Conservation (phyloP, 1,140 invertebrate species). For the Yoshiicerus persimilis region DNA sequence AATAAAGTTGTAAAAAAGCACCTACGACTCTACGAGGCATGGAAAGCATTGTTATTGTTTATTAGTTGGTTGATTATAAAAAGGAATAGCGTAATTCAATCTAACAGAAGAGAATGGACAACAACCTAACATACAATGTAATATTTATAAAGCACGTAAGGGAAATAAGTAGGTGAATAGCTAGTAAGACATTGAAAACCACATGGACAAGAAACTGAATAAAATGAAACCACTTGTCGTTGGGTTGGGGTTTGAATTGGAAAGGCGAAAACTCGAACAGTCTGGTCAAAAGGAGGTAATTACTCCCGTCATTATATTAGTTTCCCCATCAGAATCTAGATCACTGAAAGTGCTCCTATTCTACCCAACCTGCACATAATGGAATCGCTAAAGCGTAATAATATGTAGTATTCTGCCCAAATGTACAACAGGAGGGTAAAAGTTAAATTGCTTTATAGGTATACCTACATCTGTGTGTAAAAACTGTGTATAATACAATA, state of each 20-base stretch:
- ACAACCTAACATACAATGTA: too few species aligned
- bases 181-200: not conserved
- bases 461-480: too few species aligned
- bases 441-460: too few species aligned
- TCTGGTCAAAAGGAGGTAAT: not conserved
- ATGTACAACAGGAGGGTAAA: too few species aligned
- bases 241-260: not conserved
- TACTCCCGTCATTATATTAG: not conserved
- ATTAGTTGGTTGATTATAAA: not conserved
- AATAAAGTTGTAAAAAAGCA: too few species aligned
- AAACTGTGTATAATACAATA: not conserved
- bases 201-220: not conserved
- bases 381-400: not conserved
- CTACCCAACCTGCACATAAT: not conserved
- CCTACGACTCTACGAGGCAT: too few species aligned
- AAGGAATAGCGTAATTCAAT: too few species aligned
- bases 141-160: not conserved
- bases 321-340: conserved; percentile 12
- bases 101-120: too few species aligned
- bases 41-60: not conserved
- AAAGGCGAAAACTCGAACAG: not conserved
- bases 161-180: not conserved
- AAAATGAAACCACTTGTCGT: not conserved
- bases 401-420: too few species aligned
- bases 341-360: not conserved